Percentiles rank a stretch among this genome's conserved stretches.
Conservation (phyloP, 64 coral and sea anemone species). For the Platygyra sinensis region DNA sequence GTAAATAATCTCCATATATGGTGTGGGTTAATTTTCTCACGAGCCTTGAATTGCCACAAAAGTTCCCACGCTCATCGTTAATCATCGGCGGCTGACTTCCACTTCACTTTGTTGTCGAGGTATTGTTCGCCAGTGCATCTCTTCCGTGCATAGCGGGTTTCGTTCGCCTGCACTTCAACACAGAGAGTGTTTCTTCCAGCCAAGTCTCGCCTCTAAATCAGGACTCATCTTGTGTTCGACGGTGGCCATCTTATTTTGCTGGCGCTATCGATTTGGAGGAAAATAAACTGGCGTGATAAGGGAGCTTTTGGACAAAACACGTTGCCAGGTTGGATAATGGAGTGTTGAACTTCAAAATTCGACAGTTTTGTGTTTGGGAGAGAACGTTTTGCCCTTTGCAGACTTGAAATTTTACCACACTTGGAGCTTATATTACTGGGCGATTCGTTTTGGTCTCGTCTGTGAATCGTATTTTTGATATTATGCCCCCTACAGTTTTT, state of each 20-base stretch:
- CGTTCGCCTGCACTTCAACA: not conserved
- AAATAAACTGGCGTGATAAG: not conserved
- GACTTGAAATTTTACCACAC: not conserved
- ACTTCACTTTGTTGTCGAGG: constrained; percentile 73
- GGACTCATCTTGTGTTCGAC: not conserved
- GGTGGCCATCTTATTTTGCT: constrained; percentile 22
- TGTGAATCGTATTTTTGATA: constrained; percentile 6
- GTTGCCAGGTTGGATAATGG: constrained; percentile 21
- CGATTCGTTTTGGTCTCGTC: constrained; percentile 13
- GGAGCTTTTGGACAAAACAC: not conserved
- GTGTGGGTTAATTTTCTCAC: constrained; percentile 96
- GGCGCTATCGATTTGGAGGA: not conserved
- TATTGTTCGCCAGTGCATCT: constrained; percentile 78
- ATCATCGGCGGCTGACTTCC: constrained; percentile 59
- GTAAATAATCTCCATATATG: constrained; percentile 90
- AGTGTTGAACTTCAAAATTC: constrained; percentile 17
- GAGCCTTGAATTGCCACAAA: constrained; percentile 97
- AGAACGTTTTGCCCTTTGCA: not conserved
- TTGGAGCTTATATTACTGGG: not conserved
- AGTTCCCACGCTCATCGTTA: constrained; percentile 92
- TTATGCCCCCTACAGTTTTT: constrained; percentile 46
- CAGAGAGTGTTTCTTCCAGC: not conserved
- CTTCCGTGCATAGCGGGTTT: constrained; percentile 16
- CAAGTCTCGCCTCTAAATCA: not conserved
- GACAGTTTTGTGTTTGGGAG: not conserved